Base-by-base conservation (phyloP, 2,113 vertebrate species). In the Psephotus haematonotus region DNA sequence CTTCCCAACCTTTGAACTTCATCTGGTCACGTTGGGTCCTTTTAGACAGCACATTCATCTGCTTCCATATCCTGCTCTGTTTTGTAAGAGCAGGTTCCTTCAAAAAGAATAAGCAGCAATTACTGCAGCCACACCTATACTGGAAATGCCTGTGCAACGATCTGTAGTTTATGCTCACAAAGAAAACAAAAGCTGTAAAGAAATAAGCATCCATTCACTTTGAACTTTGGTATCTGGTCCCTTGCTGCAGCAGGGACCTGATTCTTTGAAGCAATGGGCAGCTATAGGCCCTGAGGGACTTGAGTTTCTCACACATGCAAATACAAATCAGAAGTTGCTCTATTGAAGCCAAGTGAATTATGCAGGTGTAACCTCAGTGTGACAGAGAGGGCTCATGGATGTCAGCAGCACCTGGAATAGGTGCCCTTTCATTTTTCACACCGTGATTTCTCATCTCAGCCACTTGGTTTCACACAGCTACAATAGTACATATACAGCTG, bases 91-190 rank as follows among this genome's bases (percentile, higher is more conserved):
- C 81, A 85, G 53, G 65, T 77, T 76, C 70, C 67, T 91, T 46
- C 80, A 94, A 39, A 39, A 90, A 88, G 88, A 86, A 31, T 31
- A 83, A 88, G 90, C 81, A 87, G 74, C 60, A 92, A 95, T 93
- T 92, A 93, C 74, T 82, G 86, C 90, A 87, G 88, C 96, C 95
- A 94, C 96, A 91, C 95, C 95, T 96, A 94, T 84, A 82, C 95
- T 94, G 92, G 95, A 93, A 96, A 96, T 91, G 83, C 93, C 86
- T 92, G 92, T 74, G 91, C 86, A 89, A 28, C 82, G 77, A 95
- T 92, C 90, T 88, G 89, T 76, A 65, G 78, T n/a, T 69, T 31
- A 14, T 5, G 31, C 80, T 93, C 63, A 70, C 74, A 88, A 63
- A 88, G 83, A 87, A 89, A 94, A 91, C 65, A 52, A 75, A 80